Evolutionary conservation across 2,113 vertebrate species (phyloP).

Genomic region (Scartelaos histophorus): DNA sequence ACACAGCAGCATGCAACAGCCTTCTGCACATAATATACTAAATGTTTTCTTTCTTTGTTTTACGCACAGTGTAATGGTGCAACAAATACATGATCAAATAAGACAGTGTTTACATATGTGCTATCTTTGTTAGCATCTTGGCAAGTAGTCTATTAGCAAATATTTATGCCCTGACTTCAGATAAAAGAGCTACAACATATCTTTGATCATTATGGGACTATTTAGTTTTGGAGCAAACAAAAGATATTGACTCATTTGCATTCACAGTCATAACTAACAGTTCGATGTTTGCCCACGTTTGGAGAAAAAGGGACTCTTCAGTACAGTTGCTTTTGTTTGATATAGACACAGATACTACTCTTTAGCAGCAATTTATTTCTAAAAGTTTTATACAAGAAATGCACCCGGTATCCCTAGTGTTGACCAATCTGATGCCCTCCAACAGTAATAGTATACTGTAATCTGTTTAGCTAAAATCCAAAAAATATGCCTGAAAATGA

Average conservation of each 20-base stretch:
- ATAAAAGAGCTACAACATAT: conserved; percentile 8
- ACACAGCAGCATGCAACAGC: conserved; percentile 10
- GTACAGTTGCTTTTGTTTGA: neutral
- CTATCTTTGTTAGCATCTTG: conserved; percentile 13
- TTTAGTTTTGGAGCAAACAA: neutral
- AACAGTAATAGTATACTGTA: no score
- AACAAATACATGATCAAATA: neutral
- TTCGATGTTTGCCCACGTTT: neutral
- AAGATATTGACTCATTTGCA: neutral
- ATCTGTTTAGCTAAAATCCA: no score
- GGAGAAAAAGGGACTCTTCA: neutral
- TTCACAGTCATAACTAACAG: neutral
- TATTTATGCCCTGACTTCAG: conserved; percentile 5
- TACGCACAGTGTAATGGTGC: neutral
- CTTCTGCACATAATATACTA: neutral
- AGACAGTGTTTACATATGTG: neutral
- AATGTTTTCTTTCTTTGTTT: conserved; percentile 9
- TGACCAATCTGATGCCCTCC: no score
- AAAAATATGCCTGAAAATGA: no score
- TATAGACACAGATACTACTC: no score
- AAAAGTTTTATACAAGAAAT: no score
- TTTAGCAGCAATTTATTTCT: no score
- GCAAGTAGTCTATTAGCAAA: neutral
- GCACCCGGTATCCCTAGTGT: no score
- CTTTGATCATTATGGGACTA: conserved; percentile 4